These are phyloP conservation scores for Sebastolobus altivelis DNA, from an alignment of 2,797 vertebrate species.

Conservation along the genomic window DNA sequence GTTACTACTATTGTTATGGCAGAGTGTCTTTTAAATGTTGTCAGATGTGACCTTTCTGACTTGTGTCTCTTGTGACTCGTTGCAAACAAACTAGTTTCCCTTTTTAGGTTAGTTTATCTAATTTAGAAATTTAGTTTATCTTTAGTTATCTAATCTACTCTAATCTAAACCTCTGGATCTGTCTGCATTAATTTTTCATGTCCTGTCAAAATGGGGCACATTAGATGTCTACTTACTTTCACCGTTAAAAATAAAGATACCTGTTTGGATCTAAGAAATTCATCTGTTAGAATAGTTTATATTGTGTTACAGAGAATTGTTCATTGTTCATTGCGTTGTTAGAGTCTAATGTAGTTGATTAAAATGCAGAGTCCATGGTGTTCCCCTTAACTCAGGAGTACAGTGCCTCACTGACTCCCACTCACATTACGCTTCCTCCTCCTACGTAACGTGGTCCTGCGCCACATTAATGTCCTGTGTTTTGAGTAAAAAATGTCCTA, in stretches of 20 bases:
- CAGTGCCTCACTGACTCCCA: slow-evolving; percentile 16
- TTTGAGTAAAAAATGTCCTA: neutral
- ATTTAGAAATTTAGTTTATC: neutral
- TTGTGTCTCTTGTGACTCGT: neutral
- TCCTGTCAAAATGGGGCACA: neutral
- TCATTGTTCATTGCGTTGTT: neutral
- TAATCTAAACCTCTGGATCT: neutral
- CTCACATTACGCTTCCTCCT: slow-evolving; percentile 25
- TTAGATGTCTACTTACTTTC: neutral
- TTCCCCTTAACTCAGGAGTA: neutral
- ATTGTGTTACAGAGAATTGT: neutral
- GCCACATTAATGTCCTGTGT: neutral
- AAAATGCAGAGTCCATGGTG: neutral
- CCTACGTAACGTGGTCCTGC: slow-evolving; percentile 3
- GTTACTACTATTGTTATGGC: neutral
- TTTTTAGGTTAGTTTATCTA: neutral
- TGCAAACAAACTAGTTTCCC: neutral
- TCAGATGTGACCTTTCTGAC: neutral
- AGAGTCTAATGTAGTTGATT: neutral
- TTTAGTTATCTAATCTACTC: neutral
- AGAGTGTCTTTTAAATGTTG: neutral
- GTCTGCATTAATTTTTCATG: neutral
- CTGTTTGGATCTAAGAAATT: neutral
- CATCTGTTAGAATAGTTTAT: neutral
- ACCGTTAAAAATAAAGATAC: neutral